These are phyloP conservation scores for Enteromius viviparus DNA, from an alignment of 2,797 vertebrate species.

Conservation along the genomic window DNA sequence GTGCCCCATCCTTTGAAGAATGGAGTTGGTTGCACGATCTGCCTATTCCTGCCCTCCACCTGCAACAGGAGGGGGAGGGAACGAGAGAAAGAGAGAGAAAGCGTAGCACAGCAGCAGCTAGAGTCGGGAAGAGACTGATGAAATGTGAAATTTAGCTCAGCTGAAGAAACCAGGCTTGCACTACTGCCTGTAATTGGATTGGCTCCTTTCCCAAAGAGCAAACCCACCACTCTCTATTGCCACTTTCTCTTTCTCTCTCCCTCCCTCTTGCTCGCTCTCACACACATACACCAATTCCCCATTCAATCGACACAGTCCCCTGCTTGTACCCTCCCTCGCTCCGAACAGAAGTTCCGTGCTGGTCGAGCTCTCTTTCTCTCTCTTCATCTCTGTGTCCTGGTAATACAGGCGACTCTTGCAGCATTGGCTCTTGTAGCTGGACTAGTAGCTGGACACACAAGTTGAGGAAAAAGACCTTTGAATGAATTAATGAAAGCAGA, in stretches of 20 bases:
- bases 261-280: conserved; percentile 1
- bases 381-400: conserved; percentile 50
- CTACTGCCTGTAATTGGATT: conserved; percentile 86
- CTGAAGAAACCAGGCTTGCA: conserved; percentile 76
- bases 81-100: conserved; percentile 37
- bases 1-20: conserved; percentile 33
- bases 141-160: conserved; percentile 79
- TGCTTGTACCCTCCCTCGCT: conserved; percentile 42
- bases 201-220: conserved; percentile 81
- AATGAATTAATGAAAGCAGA: conserved; percentile 31
- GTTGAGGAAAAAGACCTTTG: conserved; percentile 18
- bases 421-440: conserved; percentile 13
- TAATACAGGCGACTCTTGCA: conserved; percentile 53
- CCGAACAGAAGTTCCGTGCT: conserved; percentile 65
- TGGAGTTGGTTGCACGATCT: conserved; percentile 17
- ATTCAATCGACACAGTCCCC: conserved; percentile 55
- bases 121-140: conserved; percentile 69
- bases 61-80: conserved; percentile 50
- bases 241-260: conserved; percentile 46
- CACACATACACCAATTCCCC: conserved; percentile 39
- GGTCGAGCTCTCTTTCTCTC: conserved; percentile 60
- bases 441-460: background rate
- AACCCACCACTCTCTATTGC: conserved; percentile 61
- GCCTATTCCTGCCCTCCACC: conserved; percentile 16
- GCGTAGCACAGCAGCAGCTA: conserved; percentile 23